Conservation (phyloP, 2,113 vertebrate species). For the Eidolon helvum region DNA sequence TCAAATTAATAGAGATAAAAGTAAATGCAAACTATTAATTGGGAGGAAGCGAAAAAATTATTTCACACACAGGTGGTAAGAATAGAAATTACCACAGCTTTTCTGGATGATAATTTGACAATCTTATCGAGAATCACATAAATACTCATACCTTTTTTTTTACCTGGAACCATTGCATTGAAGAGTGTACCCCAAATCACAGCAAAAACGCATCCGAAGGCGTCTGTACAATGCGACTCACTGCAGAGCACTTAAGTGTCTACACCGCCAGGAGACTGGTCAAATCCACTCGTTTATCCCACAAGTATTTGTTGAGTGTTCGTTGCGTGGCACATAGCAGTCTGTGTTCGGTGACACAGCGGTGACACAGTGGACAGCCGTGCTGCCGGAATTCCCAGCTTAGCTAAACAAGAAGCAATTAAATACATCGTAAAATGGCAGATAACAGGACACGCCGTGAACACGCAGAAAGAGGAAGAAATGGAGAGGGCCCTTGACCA, state of each 20-base stretch:
- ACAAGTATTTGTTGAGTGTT: fast-evolving
- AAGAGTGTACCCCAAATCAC: neutral
- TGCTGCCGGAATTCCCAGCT: neutral
- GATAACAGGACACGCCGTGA: fast-evolving
- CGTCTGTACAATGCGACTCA: fast-evolving
- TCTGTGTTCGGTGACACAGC: neutral
- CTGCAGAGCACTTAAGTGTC: too few species aligned
- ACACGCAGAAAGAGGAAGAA: neutral
- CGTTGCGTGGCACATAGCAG: fast-evolving
- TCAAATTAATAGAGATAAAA: neutral
- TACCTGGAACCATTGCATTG: neutral
- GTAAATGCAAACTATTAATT: neutral
- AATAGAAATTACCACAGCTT: fast-evolving
- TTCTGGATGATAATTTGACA: neutral
- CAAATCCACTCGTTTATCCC: fast-evolving
- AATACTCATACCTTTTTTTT: neutral
- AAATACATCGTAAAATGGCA: neutral
- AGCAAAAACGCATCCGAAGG: neutral
- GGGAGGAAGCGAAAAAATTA: neutral
- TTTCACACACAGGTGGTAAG: neutral
- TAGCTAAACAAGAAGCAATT: neutral
- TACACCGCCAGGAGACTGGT: too few species aligned
- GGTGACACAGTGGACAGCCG: fast-evolving
- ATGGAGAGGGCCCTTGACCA: too few species aligned
- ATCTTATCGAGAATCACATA: neutral